Evolutionary conservation across 2,113 vertebrate genomes (phyloP), one percentile per base, ranked within the genome.

Genomic region (Platanista minor): DNA sequence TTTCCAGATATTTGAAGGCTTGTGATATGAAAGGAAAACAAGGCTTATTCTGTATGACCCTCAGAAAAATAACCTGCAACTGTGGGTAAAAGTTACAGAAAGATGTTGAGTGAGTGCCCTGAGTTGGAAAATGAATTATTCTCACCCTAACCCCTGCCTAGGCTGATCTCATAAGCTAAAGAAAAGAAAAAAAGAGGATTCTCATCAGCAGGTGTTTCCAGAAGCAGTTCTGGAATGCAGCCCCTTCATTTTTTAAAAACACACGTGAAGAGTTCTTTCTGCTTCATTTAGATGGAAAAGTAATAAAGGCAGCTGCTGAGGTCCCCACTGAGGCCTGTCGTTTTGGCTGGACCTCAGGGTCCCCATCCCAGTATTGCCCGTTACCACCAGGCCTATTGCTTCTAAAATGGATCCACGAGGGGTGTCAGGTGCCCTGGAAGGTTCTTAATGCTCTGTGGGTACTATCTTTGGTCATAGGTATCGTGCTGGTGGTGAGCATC

Each of bases 401-500:
- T 87, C 41, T 62, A 64, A 52, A 18, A 72, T 54, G 10, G 11
- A 7, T 72, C 87, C 17, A 29, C 0, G 1, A 52, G 62, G 61
- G 57, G 8, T 94, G 54, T 15, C 41, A 88, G 59, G 52, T 46
- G 54, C 11, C 59, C 71, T 95, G 15, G 39, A 57, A 95, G 67
- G 7, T 72, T 95, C 43, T 90, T 36, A 91, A 97, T 91, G 62
- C 49, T 77, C 14, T 92, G 1, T 83, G 87, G 82, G 71, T 78
- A 11, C 95, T 97, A 8, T 95, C 83, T 33, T 97, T 88, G 11
- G 59, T 96, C 88, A 54, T 97, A 99, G 99, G 99, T 72, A 99
- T 99, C 71, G 98, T 99, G 93, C 93, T 99, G 98, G 99, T 99
- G 97, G 99, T 99, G 97, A 98, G 98, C 33, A 99, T 99, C 98